phyloP scores from a whole-genome alignment of 2,797 vertebrate species.

The Mareca penelope region DNA sequence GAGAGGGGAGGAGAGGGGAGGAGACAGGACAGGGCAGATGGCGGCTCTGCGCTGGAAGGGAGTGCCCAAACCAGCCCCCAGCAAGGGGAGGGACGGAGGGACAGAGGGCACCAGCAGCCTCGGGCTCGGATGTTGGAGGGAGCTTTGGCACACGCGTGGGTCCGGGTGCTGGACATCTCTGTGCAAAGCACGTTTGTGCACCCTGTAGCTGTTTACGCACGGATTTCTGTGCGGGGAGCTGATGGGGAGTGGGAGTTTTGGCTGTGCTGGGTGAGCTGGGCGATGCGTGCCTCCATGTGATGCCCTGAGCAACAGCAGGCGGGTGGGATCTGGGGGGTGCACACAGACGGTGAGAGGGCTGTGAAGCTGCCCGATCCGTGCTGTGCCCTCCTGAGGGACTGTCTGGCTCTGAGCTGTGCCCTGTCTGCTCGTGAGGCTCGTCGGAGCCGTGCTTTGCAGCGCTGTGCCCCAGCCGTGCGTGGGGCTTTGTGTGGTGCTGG shows the following conservation, averaged over 20 bases:
- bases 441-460: fast-evolving
- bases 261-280: not conserved
- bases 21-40: constrained; percentile 14
- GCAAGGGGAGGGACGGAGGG: not conserved
- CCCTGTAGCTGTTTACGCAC: fast-evolving
- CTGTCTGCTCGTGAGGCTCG: not conserved
- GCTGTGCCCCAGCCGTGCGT: not conserved
- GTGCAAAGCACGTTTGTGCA: fast-evolving
- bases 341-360: fast-evolving
- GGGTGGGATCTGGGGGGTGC: too few relatives aligned
- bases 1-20: constrained; percentile 35
- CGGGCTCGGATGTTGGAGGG: not conserved
- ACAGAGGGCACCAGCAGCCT: not conserved
- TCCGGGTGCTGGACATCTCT: not conserved
- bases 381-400: not conserved
- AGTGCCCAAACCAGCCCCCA: not conserved
- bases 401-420: not conserved
- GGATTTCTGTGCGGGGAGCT: not conserved
- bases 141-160: fast-evolving
- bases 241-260: not conserved
- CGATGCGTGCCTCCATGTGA: not conserved
- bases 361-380: fast-evolving
- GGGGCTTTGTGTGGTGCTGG: not conserved
- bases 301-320: not conserved
- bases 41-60: constrained; percentile 13